These are phyloP conservation scores for Neoscelio sp. DNA, from an alignment of 2,888 invertebrate genomes.

Conservation along the genomic window DNA sequence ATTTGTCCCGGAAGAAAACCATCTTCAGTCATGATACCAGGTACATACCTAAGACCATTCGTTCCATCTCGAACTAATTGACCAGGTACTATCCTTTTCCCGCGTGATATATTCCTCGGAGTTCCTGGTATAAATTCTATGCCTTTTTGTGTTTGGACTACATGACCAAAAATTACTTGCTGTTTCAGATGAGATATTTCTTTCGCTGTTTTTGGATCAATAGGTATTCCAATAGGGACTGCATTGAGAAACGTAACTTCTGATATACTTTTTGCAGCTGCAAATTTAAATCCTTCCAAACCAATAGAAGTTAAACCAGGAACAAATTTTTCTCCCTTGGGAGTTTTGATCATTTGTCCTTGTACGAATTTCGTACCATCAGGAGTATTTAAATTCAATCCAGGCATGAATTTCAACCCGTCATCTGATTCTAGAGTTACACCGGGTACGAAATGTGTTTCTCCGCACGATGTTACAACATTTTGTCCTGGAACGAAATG, in stretches of 20 bases:
- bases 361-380: constrained; percentile 87
- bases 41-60: constrained; percentile 87
- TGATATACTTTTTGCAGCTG: constrained; percentile 85
- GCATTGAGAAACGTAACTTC: constrained; percentile 85
- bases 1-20: constrained; percentile 89
- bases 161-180: constrained; percentile 86
- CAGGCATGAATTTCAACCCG: constrained; percentile 85
- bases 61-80: constrained; percentile 86
- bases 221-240: constrained; percentile 85
- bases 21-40: constrained; percentile 88
- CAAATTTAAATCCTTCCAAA: constrained; percentile 85
- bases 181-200: constrained; percentile 82
- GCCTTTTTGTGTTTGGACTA: constrained; percentile 87
- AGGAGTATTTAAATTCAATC: constrained; percentile 86
- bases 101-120: constrained; percentile 83
- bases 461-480: constrained; percentile 83
- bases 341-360: constrained; percentile 87
- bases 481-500: constrained; percentile 88
- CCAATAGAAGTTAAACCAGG: constrained; percentile 85
- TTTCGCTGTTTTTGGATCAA: constrained; percentile 84
- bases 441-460: constrained; percentile 86
- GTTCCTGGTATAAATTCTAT: constrained; percentile 88
- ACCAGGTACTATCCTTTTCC: constrained; percentile 86
- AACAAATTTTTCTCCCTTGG: constrained; percentile 86
- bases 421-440: constrained; percentile 83